Evolutionary conservation across 2,888 invertebrate genomes (phyloP), one percentile per base, ranked within the genome.

Genomic region (Dromius quadrimaculatus): DNA sequence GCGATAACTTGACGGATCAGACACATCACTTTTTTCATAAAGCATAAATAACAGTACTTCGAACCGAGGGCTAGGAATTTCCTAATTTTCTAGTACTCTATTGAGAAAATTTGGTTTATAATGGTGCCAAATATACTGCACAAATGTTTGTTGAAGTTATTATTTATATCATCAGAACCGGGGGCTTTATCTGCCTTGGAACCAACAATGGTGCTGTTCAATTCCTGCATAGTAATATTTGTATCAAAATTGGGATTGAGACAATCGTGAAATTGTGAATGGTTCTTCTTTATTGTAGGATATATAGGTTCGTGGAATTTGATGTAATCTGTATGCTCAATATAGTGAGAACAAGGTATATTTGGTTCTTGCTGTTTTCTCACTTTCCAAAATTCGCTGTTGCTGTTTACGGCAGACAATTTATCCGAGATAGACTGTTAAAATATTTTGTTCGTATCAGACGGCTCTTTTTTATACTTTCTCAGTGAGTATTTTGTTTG

Each of bases 11-110:
- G 13, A 38, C 38, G 38, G 38, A n/a, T 38, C 38, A 4, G 1
- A 38, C 13, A n/a, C 34, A 34, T 34, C 34, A 34, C 34, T n/a
- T 38, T 38, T 38, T 6, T 38, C 13, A 38, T 38, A 38, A 38
- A 38, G 38, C 38, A 38, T 38, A 4, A 8, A n/a, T 38, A 38
- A n/a, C 38, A 13, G 38, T 38, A 38, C 5, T 3, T 38, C 3
- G 13, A 2, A 3, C 38, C 38, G 13, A 38, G 38, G 13, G 13
- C 11, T 4, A 13, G 38, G 38, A 1, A 38, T 38, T 2, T 38
- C 38, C 11, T 38, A 5, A 11, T 8, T 38, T 6, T 38, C 38
- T 13, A 38, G 38, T 13, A 38, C 13, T n/a, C 13, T 38, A 11
- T 5, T 38, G 13, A 38, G n/a, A n/a, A n/a, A n/a, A n/a, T n/a